phyloP scores from a whole-genome alignment of 2,888 invertebrate species.

The Caenorhabditis doughertyi region DNA sequence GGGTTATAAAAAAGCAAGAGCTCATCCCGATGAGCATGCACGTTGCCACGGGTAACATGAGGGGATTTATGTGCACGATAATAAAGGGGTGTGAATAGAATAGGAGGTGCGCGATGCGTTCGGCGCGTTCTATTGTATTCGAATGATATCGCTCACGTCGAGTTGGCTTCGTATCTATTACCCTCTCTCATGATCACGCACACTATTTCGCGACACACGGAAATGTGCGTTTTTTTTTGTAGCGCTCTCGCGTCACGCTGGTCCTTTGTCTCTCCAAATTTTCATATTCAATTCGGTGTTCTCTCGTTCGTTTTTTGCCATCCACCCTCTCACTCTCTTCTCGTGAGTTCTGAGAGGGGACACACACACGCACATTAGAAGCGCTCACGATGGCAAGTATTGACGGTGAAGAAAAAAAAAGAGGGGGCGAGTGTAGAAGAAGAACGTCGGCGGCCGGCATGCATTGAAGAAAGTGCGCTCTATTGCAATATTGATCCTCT shows the following conservation, averaged over 20 bases:
- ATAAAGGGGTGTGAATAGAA: too few relatives aligned
- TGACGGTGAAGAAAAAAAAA: neutral
- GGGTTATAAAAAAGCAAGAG: too few relatives aligned
- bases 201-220: too few relatives aligned
- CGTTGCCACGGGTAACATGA: too few relatives aligned
- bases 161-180: too few relatives aligned
- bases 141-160: too few relatives aligned
- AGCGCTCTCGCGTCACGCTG: neutral
- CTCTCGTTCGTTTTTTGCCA: neutral
- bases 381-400: too few relatives aligned
- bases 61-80: too few relatives aligned
- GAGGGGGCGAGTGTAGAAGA: neutral
- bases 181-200: too few relatives aligned
- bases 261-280: neutral
- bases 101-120: too few relatives aligned
- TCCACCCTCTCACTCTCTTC: neutral
- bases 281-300: neutral
- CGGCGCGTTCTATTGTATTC: too few relatives aligned
- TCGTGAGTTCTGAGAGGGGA: neutral
- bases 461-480: slow-evolving; percentile 17
- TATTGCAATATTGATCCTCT: neutral
- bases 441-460: neutral
- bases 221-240: neutral
- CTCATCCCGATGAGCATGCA: too few relatives aligned
- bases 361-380: neutral